Conservation (phyloP, 2,113 vertebrate genomes). For the Epinephelus moara region DNA sequence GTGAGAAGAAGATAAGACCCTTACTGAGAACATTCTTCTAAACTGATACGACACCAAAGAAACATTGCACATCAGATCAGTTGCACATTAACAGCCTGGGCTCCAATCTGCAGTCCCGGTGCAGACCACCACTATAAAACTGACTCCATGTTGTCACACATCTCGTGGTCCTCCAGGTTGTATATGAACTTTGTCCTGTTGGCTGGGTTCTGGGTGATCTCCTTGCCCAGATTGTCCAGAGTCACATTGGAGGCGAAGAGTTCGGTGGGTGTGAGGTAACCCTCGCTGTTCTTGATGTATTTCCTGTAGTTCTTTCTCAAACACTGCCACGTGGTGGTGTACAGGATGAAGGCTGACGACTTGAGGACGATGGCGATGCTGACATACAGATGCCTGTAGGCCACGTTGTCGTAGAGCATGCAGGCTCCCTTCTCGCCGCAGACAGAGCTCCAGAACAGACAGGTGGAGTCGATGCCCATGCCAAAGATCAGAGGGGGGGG, state of each 20-base stretch:
- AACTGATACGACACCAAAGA: slow-evolving; percentile 36
- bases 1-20: slow-evolving; percentile 41
- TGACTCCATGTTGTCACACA: slow-evolving; percentile 84
- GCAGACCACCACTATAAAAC: slow-evolving; percentile 77
- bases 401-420: slow-evolving; percentile 85
- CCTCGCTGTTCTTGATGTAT: slow-evolving; percentile 85
- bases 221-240: slow-evolving; percentile 83
- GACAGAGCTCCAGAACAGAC: slow-evolving; percentile 84
- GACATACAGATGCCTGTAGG: slow-evolving; percentile 85
- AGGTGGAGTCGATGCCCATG: slow-evolving; percentile 86
- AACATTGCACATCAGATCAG: slow-evolving; percentile 32
- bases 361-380: slow-evolving; percentile 86
- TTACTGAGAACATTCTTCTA: slow-evolving; percentile 45
- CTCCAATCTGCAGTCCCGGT: slow-evolving; percentile 26
- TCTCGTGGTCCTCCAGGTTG: slow-evolving; percentile 83
- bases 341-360: slow-evolving; percentile 81
- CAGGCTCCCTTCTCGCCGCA: slow-evolving; percentile 84
- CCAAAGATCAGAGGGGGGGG: slow-evolving; percentile 86
- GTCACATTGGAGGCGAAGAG: slow-evolving; percentile 84
- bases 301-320: slow-evolving; percentile 83
- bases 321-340: slow-evolving; percentile 84
- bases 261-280: slow-evolving; percentile 83
- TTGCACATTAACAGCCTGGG: slow-evolving; percentile 24
- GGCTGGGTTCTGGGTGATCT: slow-evolving; percentile 76
- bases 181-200: slow-evolving; percentile 86